These are phyloP conservation scores for Pygoscelis antarcticus DNA, from an alignment of 2,113 vertebrate genomes.

Conservation along the genomic window DNA sequence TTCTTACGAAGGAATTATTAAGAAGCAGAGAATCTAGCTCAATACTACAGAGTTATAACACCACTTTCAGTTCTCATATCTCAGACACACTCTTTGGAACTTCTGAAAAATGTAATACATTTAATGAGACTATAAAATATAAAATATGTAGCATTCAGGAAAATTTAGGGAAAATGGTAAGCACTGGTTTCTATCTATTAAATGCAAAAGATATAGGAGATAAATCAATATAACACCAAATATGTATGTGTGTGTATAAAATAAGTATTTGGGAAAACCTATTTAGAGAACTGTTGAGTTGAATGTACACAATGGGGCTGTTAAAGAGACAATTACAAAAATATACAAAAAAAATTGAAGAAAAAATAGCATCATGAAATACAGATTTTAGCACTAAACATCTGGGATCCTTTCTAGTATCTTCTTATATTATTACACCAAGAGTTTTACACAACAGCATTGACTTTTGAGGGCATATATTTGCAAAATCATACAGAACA, in stretches of 20 bases:
- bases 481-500: neutral
- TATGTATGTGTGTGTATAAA: neutral
- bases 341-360: neutral
- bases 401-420: neutral
- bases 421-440: neutral
- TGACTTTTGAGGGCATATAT: neutral
- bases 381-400: neutral
- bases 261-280: neutral
- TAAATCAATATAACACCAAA: neutral
- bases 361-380: neutral
- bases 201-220: neutral
- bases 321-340: neutral
- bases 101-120: neutral
- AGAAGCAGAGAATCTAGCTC: neutral
- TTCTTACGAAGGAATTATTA: neutral
- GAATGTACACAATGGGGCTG: neutral
- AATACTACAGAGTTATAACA: neutral
- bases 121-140: neutral
- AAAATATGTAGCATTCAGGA: neutral
- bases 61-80: neutral
- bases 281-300: neutral
- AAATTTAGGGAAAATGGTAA: neutral
- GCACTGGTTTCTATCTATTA: neutral
- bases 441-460: neutral
- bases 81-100: neutral